Evolutionary conservation across 2,797 vertebrate genomes (phyloP), one percentile per base, ranked within the genome.

Genomic region (Dromococcyx pavoninus): DNA sequence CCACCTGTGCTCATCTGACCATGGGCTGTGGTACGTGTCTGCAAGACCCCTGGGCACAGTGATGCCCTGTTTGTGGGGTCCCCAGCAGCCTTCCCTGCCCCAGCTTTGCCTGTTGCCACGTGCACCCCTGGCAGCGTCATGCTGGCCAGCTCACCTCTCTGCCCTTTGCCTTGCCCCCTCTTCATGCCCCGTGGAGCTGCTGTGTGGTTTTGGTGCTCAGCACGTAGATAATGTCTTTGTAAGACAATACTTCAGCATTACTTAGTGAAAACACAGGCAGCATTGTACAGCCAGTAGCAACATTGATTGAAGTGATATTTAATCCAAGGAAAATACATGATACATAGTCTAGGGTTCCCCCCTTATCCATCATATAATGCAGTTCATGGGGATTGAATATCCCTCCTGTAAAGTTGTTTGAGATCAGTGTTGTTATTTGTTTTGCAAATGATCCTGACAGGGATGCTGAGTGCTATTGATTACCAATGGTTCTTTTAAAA

Each of bases 251-350:
- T 86, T 92, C 14, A 13, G 77, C 56, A 32, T 94, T 89, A 60
- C 62, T 72, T 62, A 32, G 87, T 37, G 70, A 77, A 93, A 89
- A 60, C 73, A 75, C 89, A 80, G 62, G 56, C 62, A 15, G 86
- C 73, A 66, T 74, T 92, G 91, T 94, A 43, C 69, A 61, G 77
- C 79, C 54, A 84, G 86, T 83, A 95, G 90, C 94, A 83, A 44
- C 78, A 90, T 88, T 95, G 96, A 96, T 95, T 87, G 85, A 79
- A 93, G 84, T 41, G 96, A 96, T 93, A 97, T 95, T 96, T 96
- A 96, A 97, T 95, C 95, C 91, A 75, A 54, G 87, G 66, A 83
- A 95, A 93, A 91, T 86, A 95, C 72, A 73, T 82, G 84, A 89
- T 94, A 89, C 74, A 75, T 86, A 88, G 93, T 76, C 84, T 96